phyloP scores from a whole-genome alignment of 2,888 invertebrate species.

The Tethea ocularis region DNA sequence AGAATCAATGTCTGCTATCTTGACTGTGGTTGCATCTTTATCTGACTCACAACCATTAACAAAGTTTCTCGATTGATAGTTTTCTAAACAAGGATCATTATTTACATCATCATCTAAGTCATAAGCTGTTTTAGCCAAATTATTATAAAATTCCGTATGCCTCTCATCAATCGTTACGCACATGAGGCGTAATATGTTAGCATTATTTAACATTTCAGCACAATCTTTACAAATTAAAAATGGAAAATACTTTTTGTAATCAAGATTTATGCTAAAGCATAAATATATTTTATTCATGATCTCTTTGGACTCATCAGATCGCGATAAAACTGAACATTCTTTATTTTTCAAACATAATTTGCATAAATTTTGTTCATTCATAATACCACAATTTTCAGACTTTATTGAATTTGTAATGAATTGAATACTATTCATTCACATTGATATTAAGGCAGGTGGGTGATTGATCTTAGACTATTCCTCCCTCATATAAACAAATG shows the following conservation, averaged over 20 bases:
- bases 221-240: slow-evolving; percentile 58
- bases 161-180: slow-evolving; percentile 61
- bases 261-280: slow-evolving; percentile 63
- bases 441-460: too few relatives aligned
- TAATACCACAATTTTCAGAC: too few relatives aligned
- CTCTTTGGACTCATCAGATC: slow-evolving; percentile 39
- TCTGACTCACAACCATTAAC: background rate
- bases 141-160: slow-evolving; percentile 33
- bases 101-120: background rate
- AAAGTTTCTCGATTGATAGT: slow-evolving; percentile 6
- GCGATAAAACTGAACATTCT: background rate
- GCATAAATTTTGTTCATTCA: background rate
- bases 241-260: slow-evolving; percentile 49
- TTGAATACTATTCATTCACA: too few relatives aligned
- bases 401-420: too few relatives aligned
- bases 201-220: slow-evolving; percentile 52
- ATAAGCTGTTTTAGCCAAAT: background rate
- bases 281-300: slow-evolving; percentile 53
- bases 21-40: background rate
- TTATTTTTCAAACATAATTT: background rate
- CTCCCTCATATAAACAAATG: too few relatives aligned
- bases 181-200: slow-evolving; percentile 60
- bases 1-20: background rate
- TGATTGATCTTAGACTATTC: too few relatives aligned
- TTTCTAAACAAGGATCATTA: background rate